Conservation (phyloP, 2,113 vertebrate species). For the Podiceps cristatus region DNA sequence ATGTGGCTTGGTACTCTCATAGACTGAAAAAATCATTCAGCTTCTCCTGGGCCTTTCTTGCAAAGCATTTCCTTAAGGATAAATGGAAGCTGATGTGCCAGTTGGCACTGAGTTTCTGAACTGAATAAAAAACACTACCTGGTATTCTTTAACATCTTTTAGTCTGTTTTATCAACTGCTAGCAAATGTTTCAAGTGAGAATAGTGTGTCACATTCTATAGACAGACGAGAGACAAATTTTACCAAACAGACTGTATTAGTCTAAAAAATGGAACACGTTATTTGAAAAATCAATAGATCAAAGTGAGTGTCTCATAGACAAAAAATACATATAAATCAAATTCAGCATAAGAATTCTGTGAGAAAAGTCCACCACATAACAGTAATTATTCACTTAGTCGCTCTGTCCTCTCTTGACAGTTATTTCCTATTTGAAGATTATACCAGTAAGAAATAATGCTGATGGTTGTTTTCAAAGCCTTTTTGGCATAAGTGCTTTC, state of each 20-base stretch:
- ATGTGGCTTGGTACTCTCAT: neutral
- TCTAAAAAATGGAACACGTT: neutral
- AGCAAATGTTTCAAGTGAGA: neutral
- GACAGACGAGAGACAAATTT: neutral
- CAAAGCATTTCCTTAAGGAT: neutral
- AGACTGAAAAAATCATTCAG: conserved; percentile 11
- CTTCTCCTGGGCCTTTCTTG: neutral
- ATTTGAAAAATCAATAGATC: conserved; percentile 8
- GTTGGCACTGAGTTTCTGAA: neutral
- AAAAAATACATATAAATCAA: neutral
- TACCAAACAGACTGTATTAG: neutral
- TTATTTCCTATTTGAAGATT: neutral
- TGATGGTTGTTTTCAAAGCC: neutral
- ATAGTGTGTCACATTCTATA: neutral
- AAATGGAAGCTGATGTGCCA: neutral
- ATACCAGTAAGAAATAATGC: neutral
- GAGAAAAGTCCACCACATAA: neutral
- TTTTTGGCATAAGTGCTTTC: neutral
- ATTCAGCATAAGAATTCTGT: neutral
- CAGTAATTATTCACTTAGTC: neutral
- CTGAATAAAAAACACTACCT: conserved; percentile 18
- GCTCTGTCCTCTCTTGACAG: neutral
- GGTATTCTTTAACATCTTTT: neutral
- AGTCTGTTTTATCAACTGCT: neutral
- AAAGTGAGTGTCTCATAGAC: neutral